These are phyloP conservation scores for Oryzias curvinotus DNA, from an alignment of 2,113 vertebrate genomes.

Conservation along the genomic window DNA sequence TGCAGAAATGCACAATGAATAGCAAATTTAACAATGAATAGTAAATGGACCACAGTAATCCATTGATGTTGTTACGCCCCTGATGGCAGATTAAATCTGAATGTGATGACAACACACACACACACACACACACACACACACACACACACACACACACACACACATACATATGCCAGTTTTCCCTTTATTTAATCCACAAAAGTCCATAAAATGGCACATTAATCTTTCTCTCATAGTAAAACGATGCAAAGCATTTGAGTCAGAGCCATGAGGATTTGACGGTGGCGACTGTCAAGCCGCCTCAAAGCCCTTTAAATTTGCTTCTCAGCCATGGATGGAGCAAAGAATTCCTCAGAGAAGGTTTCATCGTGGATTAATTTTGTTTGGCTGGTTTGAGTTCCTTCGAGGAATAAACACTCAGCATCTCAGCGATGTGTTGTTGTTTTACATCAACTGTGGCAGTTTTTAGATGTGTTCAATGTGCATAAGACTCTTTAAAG, in stretches of 20 bases:
- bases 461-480: not conserved
- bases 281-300: conserved; percentile 8
- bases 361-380: conserved; percentile 49
- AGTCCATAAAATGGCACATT: not conserved
- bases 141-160: not conserved
- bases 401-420: conserved; percentile 40
- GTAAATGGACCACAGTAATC: not conserved
- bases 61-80: not conserved
- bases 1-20: too few relatives aligned
- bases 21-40: not conserved
- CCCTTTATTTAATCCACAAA: not conserved
- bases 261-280: conserved; percentile 22
- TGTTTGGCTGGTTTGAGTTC: conserved; percentile 24
- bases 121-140: not conserved
- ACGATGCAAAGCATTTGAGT: conserved; percentile 7
- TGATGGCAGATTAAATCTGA: conserved; percentile 8
- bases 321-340: conserved; percentile 30
- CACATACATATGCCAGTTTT: not conserved
- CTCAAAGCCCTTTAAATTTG: conserved; percentile 25
- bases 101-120: not conserved
- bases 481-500: too few relatives aligned
- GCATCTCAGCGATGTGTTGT: conserved; percentile 5
- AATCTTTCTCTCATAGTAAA: not conserved
- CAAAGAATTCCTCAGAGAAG: conserved; percentile 31
- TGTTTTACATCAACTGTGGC: not conserved